Base-by-base conservation (phyloP, 2,113 vertebrate genomes). In the Microcebus tavaratra region DNA sequence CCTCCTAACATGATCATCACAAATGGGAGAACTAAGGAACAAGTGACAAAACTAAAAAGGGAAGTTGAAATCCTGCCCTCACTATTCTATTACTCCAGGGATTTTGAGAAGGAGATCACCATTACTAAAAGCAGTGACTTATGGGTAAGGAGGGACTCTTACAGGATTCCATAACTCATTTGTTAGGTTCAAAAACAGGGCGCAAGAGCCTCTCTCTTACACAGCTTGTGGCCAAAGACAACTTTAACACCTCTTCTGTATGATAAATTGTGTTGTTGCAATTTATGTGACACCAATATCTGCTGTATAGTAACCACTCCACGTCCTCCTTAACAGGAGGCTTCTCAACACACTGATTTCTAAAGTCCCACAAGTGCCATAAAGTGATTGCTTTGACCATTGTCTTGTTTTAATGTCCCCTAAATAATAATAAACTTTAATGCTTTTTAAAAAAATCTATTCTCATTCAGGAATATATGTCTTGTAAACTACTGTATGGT, bases 371-470 rank as follows among this genome's bases (percentile, higher is more conserved):
- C 61, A 97, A 97, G 97, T 83, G 81, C 96, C 90, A 65, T 98
- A 97, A 98, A 96, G 89, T 82, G 95, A 97, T 94, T 83, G 15
- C n/a, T 98, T 94, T 98, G 98, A 97, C 98, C 96, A 92, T 55
- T 95, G 90, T 94, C 97, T 98, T 97, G 48, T 94, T 98, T 98
- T 97, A 98, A 98, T 96, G 61, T 93, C 95, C 97, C 89, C 96
- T 97, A 97, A 98, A 98, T 96, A 98, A 97, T 88, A 97, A 98
- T 96, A 98, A 97, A 97, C 76, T 57, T 78, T 72, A 97, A 98
- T 63, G n/a, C 50, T 94, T 17, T 81, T 96, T 95, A 55, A 84
- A 93, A 84, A 93, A 91, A 82, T 95, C 97, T 94, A 76, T 72
- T 97, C 91, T 97, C 91, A 78, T 96, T 76, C 91, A 92, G 92